A percentile compares a stretch with the other conserved stretches of the same genome.
These are phyloP conservation scores for Hyphantria cunea DNA, from an alignment of 1,140 invertebrate genomes.

Conservation along the genomic window DNA sequence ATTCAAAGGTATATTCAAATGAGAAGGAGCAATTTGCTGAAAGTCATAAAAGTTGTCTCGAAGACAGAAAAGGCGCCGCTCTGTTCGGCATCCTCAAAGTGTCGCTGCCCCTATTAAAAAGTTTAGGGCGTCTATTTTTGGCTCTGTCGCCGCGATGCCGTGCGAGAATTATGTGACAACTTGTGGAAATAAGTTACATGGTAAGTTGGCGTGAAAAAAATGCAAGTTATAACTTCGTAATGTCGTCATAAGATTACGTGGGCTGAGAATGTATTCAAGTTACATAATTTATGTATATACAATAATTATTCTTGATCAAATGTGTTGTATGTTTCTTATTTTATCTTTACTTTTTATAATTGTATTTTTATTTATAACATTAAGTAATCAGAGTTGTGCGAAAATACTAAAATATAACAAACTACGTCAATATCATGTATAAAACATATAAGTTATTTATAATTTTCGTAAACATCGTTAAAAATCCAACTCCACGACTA, in stretches of 20 bases:
- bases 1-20: slow-evolving; percentile 57
- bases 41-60: slow-evolving; percentile 73
- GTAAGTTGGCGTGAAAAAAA: slow-evolving; percentile 29
- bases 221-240: slow-evolving; percentile 14
- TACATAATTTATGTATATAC: background rate
- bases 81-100: slow-evolving; percentile 48
- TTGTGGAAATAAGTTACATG: slow-evolving; percentile 48
- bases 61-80: slow-evolving; percentile 55
- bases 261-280: background rate
- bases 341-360: no score
- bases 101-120: slow-evolving; percentile 65
- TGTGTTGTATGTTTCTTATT: no score
- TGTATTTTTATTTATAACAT: no score
- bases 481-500: no score
- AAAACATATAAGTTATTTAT: no score
- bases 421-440: no score
- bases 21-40: slow-evolving; percentile 59
- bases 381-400: no score
- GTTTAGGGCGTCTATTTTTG: slow-evolving; percentile 74
- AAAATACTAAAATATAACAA: no score
- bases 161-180: slow-evolving; percentile 64
- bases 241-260: slow-evolving; percentile 6
- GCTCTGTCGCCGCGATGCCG: slow-evolving; percentile 47
- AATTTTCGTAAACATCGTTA: no score
- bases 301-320: no score